Conservation (phyloP, 1,140 invertebrate species). For the Trichoplusia ni region DNA sequence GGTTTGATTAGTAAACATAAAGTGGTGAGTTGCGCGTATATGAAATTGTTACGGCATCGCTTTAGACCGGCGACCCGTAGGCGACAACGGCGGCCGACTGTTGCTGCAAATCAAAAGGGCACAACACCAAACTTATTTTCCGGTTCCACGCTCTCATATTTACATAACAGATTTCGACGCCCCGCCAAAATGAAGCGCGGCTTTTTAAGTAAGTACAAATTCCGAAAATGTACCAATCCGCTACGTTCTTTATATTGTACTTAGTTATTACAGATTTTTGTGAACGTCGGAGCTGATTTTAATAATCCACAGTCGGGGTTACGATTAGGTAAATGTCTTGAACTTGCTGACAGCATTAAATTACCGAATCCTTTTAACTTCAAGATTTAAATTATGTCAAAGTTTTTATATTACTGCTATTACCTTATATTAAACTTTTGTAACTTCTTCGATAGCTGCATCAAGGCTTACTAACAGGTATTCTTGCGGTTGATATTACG, state of each 20-base stretch:
- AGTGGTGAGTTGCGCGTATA: slow-evolving; percentile 49
- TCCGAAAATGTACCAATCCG: slow-evolving; percentile 16
- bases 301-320: slow-evolving; percentile 9
- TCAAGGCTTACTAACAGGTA: neutral
- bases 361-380: neutral
- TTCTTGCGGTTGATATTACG: neutral
- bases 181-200: slow-evolving; percentile 25
- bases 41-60: slow-evolving; percentile 55
- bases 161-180: slow-evolving; percentile 46
- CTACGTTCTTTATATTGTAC: neutral
- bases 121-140: slow-evolving; percentile 51
- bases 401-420: neutral
- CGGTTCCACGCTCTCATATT: slow-evolving; percentile 46
- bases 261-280: slow-evolving; percentile 10
- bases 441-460: neutral
- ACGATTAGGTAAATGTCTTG: slow-evolving; percentile 2
- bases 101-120: slow-evolving; percentile 38
- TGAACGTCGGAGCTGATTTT: slow-evolving; percentile 8
- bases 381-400: neutral
- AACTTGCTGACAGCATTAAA: neutral
- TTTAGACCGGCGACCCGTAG: too few species aligned
- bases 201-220: slow-evolving; percentile 31
- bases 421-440: neutral
- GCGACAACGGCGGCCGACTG: too few species aligned
- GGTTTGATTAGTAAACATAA: slow-evolving; percentile 73